Evolutionary conservation across 2,797 vertebrate species (phyloP).

Genomic region (Xenentodon cancila): DNA sequence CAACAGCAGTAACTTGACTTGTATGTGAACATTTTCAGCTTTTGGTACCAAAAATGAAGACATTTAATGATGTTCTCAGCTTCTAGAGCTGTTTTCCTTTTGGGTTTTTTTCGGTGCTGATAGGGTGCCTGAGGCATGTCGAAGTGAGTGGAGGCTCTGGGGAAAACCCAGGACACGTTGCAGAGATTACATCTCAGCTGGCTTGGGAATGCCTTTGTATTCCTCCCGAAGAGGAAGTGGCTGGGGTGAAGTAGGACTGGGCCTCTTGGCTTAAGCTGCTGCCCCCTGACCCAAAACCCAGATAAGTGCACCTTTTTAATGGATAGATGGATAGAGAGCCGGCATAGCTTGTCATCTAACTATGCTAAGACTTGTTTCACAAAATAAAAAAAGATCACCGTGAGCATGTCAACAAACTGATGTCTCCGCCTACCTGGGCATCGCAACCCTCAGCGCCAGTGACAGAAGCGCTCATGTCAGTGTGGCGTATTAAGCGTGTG

Average conservation of each 20-base stretch:
- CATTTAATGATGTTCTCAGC: neutral
- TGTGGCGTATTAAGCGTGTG: neutral
- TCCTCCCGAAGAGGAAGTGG: too few relatives aligned
- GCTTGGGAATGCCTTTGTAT: too few relatives aligned
- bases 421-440: neutral
- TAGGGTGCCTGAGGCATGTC: too few relatives aligned
- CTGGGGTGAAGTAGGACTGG: too few relatives aligned
- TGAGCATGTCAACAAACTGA: neutral
- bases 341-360: slow-evolving; percentile 7
- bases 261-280: too few relatives aligned
- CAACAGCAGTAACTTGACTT: neutral
- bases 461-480: neutral
- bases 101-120: too few relatives aligned
- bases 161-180: too few relatives aligned
- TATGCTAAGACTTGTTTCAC: neutral
- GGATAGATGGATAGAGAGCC: neutral
- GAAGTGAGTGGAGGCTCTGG: too few relatives aligned
- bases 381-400: neutral
- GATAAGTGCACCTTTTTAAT: too few relatives aligned
- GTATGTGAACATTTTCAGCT: neutral
- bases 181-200: too few relatives aligned
- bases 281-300: too few relatives aligned
- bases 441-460: neutral
- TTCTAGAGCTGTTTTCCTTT: too few relatives aligned
- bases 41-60: neutral